Evolutionary conservation across 2,888 invertebrate species (phyloP).

Genomic region (Mamestra brassicae): DNA sequence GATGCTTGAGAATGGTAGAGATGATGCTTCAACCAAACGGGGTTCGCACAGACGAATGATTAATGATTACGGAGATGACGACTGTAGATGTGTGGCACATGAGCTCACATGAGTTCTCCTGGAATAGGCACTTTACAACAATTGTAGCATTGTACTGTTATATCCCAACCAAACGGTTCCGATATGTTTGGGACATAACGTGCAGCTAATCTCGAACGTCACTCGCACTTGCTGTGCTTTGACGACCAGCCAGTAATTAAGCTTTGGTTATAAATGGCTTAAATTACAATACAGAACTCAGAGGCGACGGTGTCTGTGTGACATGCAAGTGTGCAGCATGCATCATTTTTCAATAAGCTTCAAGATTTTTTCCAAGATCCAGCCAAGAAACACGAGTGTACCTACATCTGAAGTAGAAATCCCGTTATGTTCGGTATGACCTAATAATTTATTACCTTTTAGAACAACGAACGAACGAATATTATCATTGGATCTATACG

Average conservation of each 20-base stretch:
- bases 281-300: neutral
- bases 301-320: neutral
- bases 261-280: neutral
- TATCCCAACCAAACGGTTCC: neutral
- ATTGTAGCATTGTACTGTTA: neutral
- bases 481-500: too few species aligned
- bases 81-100: neutral
- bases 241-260: neutral
- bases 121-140: neutral
- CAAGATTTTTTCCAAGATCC: too few species aligned
- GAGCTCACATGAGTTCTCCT: neutral
- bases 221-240: neutral
- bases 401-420: too few species aligned
- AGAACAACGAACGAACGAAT: too few species aligned
- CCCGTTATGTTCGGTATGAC: too few species aligned
- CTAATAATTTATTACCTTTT: too few species aligned
- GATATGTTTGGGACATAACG: conserved; percentile 4
- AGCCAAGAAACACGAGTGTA: too few species aligned
- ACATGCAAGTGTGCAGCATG: neutral
- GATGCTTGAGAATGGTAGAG: conserved; percentile 65
- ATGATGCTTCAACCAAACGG: conserved; percentile 52
- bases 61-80: conserved; percentile 50
- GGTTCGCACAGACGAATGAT: conserved; percentile 47
- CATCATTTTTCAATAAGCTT: too few species aligned
- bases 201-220: neutral